Percentiles rank a stretch among this genome's conserved stretches.
These are phyloP conservation scores for Orius insidiosus DNA, from an alignment of 1,140 invertebrate genomes.

Conservation along the genomic window DNA sequence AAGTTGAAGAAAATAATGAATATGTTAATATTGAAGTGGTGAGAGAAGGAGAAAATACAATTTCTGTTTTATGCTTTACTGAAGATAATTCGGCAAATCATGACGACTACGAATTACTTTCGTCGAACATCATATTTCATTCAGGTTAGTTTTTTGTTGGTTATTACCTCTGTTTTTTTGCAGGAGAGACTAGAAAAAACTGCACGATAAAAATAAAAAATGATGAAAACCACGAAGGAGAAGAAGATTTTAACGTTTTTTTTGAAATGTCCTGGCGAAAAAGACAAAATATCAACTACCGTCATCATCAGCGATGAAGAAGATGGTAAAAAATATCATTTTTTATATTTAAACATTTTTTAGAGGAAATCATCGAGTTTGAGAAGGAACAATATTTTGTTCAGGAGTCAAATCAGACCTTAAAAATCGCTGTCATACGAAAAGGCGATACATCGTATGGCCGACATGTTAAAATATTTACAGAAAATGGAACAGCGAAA, in stretches of 20 bases:
- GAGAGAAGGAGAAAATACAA: neutral
- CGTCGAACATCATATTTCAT: neutral
- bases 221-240: slow-evolving; percentile 1
- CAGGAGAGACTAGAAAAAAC: slow-evolving; percentile 9
- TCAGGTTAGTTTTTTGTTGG: too few species aligned
- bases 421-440: neutral
- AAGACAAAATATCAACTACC: neutral
- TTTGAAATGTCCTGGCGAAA: neutral
- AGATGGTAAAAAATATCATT: slow-evolving; percentile 6
- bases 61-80: slow-evolving; percentile 5
- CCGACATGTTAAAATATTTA: neutral
- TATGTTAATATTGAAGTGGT: neutral
- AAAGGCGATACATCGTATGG: neutral
- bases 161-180: too few species aligned
- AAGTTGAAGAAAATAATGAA: neutral
- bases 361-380: slow-evolving; percentile 4
- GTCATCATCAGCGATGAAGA: slow-evolving; percentile 3
- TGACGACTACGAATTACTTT: neutral
- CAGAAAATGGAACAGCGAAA: slow-evolving; percentile 6
- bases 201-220: slow-evolving; percentile 3
- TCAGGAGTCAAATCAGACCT: slow-evolving; percentile 2
- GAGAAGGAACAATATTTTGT: slow-evolving; percentile 7
- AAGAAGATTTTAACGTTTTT: slow-evolving; percentile 4
- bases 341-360: too few species aligned
- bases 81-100: neutral